Evolutionary conservation across 2,797 vertebrate species (phyloP).

Genomic region (Liparis tanakae): DNA sequence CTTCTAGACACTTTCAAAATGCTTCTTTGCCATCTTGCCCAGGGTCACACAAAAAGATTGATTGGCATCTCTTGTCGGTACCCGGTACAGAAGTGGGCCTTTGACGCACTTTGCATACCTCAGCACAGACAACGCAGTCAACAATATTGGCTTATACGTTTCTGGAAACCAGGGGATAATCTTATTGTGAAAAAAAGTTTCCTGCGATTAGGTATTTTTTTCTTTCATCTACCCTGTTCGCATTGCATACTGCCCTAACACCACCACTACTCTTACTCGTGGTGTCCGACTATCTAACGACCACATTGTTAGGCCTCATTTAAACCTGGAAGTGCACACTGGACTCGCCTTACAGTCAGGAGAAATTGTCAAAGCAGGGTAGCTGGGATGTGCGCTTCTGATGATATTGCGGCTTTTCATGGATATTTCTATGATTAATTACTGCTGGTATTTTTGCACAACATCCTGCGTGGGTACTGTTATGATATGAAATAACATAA

Average conservation of each 20-base stretch:
- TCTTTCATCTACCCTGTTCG: neutral
- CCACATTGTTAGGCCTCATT: no score
- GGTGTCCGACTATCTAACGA: no score
- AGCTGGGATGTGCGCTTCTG: neutral
- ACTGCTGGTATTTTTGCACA: neutral
- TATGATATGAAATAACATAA: neutral
- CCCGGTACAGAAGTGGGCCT: neutral
- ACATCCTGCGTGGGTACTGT: neutral
- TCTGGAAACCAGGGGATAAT: neutral
- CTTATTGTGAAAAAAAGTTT: neutral
- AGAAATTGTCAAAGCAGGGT: neutral
- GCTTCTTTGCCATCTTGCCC: neutral
- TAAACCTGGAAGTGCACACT: neutral
- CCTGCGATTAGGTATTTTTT: neutral
- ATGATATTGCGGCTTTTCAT: neutral
- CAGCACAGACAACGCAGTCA: neutral
- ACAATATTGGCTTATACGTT: neutral
- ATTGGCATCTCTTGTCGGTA: no score
- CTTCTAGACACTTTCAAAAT: neutral
- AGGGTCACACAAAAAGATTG: neutral
- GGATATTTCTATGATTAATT: neutral
- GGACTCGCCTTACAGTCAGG: neutral
- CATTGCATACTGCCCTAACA: neutral
- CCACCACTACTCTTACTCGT: no score
- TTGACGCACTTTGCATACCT: neutral